Evolutionary conservation across 1,140 invertebrate genomes (phyloP), one percentile per base, ranked within the genome.

Genomic region (Papilio polyxenes): DNA sequence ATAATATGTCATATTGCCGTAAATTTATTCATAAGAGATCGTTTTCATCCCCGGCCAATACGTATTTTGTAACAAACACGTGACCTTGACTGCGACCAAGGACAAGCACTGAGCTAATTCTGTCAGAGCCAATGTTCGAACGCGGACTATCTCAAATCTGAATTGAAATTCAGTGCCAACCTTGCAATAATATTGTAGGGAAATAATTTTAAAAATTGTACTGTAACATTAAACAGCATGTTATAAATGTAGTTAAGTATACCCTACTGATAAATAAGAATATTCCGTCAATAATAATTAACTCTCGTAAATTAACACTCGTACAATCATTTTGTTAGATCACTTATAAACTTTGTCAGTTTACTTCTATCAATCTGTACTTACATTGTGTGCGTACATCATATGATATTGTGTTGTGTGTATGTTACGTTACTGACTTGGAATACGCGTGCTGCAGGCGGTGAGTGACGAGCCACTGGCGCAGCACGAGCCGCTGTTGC

Each of bases 391-490:
- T 56, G 17, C 1, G 23, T 31, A 31, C 23, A 31, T 17, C 15
- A 44, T 17, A 17, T 17, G 15, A 5, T 56, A 13, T 17, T 3
- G 10, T 53, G 3, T 13, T 56, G 6, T 17, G 53, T 56, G 7
- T 53, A 0, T 31, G 20, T 15, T 37, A 0, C 37, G 23, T 37
- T 15, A 85, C 90, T 88, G 88, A 97, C 97, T 96, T 97, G 87
- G 97, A 96, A 90, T 97, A 97, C 87, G 97, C 96, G 86, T 97
- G 96, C 85, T 97, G 96, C 79, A 98, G 95, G 31, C 96, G 95
- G 91, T 97, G 96, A 84, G 97, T 96, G 49, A 95, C 95, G 75
- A 98, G 95, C 97, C 97, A 98, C 95, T 98, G 97, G 48, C 97
- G 96, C 83, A 98, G 95, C 75, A 98, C 96, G 51, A 98, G 95